Conservation (phyloP, 1,140 invertebrate genomes). For the Cotesia typhae region DNA sequence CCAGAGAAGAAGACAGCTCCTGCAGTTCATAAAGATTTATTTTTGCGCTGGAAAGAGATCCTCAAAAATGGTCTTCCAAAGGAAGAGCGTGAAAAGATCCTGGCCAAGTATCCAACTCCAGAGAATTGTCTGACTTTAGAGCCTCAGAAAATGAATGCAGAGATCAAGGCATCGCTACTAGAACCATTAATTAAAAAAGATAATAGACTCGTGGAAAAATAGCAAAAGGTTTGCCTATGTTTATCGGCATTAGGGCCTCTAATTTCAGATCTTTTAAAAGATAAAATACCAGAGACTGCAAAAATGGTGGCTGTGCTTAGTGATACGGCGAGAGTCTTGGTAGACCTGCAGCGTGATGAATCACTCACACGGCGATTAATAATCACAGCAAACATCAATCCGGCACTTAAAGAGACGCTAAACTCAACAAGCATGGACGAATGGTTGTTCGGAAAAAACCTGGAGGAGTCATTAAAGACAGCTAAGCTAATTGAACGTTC, state of each 20-base stretch:
- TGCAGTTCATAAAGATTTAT: neutral
- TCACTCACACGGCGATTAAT: constrained; percentile 32
- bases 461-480: constrained; percentile 35
- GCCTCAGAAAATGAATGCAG: constrained; percentile 32
- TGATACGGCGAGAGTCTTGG: constrained; percentile 25
- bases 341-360: constrained; percentile 36
- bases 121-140: constrained; percentile 29
- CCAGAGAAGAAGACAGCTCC: too few relatives aligned
- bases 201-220: constrained; percentile 34
- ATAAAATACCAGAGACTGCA: constrained; percentile 8
- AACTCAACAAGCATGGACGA: constrained; percentile 33
- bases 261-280: constrained; percentile 28
- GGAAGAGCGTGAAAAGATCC: constrained; percentile 25
- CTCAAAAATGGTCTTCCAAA: constrained; percentile 34
- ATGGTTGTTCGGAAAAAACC: constrained; percentile 37
- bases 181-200: constrained; percentile 35
- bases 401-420: constrained; percentile 33
- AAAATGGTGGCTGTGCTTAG: constrained; percentile 21
- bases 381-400: constrained; percentile 31
- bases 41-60: constrained; percentile 30
- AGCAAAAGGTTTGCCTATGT: constrained; percentile 35
- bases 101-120: constrained; percentile 34
- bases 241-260: constrained; percentile 29
- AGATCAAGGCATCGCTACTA: constrained; percentile 27
- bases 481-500: constrained; percentile 33